These are phyloP conservation scores for Umimayanthus chanpuru DNA, from an alignment of 92 coral and sea anemone genomes.

Conservation along the genomic window DNA sequence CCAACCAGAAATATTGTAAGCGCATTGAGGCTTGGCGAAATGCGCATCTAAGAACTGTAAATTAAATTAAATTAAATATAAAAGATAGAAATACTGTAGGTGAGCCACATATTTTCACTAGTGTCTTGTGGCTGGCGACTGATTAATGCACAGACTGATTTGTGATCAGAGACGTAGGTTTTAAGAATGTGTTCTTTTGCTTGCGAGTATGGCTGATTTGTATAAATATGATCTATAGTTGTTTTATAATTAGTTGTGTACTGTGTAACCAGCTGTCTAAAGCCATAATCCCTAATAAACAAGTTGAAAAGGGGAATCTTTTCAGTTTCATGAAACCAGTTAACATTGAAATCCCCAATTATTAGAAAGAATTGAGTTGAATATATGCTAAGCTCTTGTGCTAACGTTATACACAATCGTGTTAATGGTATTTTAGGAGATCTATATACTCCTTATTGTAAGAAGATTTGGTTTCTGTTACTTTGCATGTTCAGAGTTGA, in stretches of 20 bases:
- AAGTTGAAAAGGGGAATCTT: conserved; percentile 51
- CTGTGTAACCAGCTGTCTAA: neutral
- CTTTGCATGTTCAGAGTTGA: too few relatives aligned
- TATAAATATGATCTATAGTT: conserved; percentile 60
- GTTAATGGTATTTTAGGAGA: too few relatives aligned
- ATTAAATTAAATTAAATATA: too few relatives aligned
- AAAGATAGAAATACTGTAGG: neutral
- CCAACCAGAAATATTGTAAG: too few relatives aligned
- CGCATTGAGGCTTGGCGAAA: too few relatives aligned
- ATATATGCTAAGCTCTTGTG: too few relatives aligned
- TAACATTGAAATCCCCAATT: neutral
- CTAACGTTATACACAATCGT: too few relatives aligned
- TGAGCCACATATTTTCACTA: neutral
- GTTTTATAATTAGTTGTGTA: conserved; percentile 42
- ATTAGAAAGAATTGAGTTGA: too few relatives aligned
- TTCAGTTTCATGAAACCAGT: conserved; percentile 3
- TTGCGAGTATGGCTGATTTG: conserved; percentile 52
- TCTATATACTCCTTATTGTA: too few relatives aligned
- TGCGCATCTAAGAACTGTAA: too few relatives aligned
- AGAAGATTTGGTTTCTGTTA: too few relatives aligned
- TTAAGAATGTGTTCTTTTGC: conserved; percentile 37
- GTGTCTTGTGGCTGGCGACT: conserved; percentile 8
- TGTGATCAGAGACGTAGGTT: conserved; percentile 58
- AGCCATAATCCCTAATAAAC: conserved; percentile 38
- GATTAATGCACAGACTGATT: conserved; percentile 53